These are phyloP conservation scores for Drosophila obscura DNA, from an alignment of 1,140 invertebrate species.

Conservation along the genomic window DNA sequence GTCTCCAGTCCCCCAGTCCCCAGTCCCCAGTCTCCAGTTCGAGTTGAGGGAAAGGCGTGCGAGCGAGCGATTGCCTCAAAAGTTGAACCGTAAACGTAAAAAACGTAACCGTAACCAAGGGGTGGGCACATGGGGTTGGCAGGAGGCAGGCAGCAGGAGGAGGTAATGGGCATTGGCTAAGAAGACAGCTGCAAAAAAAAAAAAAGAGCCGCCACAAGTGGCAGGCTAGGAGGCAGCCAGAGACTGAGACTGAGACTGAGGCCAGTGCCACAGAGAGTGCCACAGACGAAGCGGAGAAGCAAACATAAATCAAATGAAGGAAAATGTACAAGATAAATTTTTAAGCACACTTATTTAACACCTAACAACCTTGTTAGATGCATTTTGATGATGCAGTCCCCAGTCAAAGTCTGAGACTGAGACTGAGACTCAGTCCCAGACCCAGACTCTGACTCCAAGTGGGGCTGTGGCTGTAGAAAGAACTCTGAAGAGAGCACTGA, in stretches of 20 bases:
- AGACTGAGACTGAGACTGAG: no score
- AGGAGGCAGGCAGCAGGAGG: background rate
- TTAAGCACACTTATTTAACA: slow-evolving; percentile 83
- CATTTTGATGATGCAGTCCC: slow-evolving; percentile 74
- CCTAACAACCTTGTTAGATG: slow-evolving; percentile 83
- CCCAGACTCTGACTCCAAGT: slow-evolving; percentile 60
- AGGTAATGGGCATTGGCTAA: slow-evolving; percentile 42
- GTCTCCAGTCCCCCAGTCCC: background rate
- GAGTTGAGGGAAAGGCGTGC: slow-evolving; percentile 53
- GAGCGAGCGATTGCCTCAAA: slow-evolving; percentile 30
- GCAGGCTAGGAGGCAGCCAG: background rate
- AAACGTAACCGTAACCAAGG: slow-evolving; percentile 33
- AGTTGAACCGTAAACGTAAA: slow-evolving; percentile 43
- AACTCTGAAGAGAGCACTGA: slow-evolving; percentile 3
- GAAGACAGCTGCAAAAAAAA: slow-evolving; percentile 63
- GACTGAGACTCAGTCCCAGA: slow-evolving; percentile 23
- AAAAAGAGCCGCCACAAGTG: slow-evolving; percentile 5
- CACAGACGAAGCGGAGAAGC: slow-evolving; percentile 7
- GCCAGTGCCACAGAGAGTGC: slow-evolving; percentile 15
- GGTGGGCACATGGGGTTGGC: background rate
- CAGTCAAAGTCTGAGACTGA: slow-evolving; percentile 23
- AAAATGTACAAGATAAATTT: slow-evolving; percentile 83
- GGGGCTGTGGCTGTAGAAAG: slow-evolving; percentile 42
- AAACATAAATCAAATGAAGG: slow-evolving; percentile 80
- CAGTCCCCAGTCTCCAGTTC: background rate